Evolutionary conservation across 2,797 vertebrate genomes (phyloP).

Genomic region (Pogoniulus pusillus): DNA sequence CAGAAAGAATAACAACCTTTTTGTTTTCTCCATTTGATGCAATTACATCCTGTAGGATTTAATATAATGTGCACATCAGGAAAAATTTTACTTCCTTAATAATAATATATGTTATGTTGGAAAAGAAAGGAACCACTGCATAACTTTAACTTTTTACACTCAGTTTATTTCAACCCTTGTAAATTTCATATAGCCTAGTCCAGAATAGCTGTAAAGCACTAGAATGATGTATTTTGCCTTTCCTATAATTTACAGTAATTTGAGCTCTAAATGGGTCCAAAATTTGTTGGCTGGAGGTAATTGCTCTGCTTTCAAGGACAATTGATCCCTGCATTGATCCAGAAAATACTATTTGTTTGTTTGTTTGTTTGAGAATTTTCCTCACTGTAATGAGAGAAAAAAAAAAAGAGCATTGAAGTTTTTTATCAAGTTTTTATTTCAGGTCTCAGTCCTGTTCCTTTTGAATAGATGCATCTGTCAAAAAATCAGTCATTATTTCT

Average conservation of each 20-base stretch:
- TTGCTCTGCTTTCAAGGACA: background rate
- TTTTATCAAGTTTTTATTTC: background rate
- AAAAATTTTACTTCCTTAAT: slow-evolving; percentile 1
- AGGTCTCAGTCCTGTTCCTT: background rate
- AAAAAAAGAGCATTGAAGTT: background rate
- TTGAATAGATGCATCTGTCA: background rate
- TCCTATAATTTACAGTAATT: background rate
- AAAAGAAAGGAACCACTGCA: background rate
- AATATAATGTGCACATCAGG: background rate
- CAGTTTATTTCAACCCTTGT: background rate
- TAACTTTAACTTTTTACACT: background rate
- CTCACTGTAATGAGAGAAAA: background rate
- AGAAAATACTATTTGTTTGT: background rate
- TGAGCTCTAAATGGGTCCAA: background rate
- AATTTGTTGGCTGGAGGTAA: background rate
- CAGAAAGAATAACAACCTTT: background rate
- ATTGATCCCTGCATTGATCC: background rate
- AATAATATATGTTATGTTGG: background rate
- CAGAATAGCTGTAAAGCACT: slow-evolving; percentile 3
- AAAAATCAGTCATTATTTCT: background rate
- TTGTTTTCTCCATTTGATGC: background rate
- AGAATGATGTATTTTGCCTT: background rate
- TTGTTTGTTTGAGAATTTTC: background rate
- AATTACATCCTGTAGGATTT: slow-evolving; percentile 4
- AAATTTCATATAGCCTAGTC: background rate